Base-by-base conservation (phyloP, 2,113 vertebrate genomes). In the Todiramphus saurophagus region DNA sequence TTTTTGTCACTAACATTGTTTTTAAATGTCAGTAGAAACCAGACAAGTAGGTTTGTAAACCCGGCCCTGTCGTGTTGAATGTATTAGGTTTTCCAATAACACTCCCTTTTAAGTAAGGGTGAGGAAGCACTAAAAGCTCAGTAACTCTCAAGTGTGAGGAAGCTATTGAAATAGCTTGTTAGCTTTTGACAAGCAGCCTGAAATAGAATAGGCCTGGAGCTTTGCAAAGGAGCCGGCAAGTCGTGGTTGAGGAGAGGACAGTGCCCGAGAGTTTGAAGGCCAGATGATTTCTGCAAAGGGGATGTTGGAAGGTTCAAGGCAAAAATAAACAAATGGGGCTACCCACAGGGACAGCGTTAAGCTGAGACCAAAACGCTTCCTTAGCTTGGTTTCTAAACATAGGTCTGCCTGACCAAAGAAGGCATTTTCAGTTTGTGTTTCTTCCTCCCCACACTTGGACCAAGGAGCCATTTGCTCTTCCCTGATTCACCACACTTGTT, bases 1-100 rank as follows among this genome's bases (percentile, higher is more conserved):
- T 93, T 96, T 97, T 96, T 97, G 96, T 96, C 95, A 81, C 95
- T 87, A 84, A 87, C 92, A 95, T 96, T 96, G 94, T 96, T 96
- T 96, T 93, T 83, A 97, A 96, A 96, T 97, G 94, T 97, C 96
- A 96, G 68, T 96, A 90, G 92, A 93, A 96, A 97, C 95, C 96
- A 96, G 92, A 92, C 82, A 78, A 93, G 76, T 60, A 62, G 87
- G 86, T 97, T 93, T 94, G 92, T 92, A 75, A 92, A 83, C 53
- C 56, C 51, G 13, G 73, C 62, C 80, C 21, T 81, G 92, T 89
- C 96, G 89, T 64, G 92, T 56, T 95, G 93, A 94, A 96, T 89
- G 37, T 41, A 88, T 95, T 96, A 94, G 67, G 60, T 94, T 97
- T 96, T 96, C 88, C 90, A 92, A 37, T 90, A 93, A 64, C 68